Percentiles rank a stretch among this genome's conserved stretches.
These are phyloP conservation scores for human (Homo sapiens) DNA, from an alignment of 2,113 vertebrate genomes.

Conservation along the genomic window GRCh38 chr4:165596501-165597000, in stretches of 20 bases:
- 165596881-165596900: neutral
- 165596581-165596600: neutral
- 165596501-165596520: neutral
- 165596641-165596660: neutral
- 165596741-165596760: neutral
- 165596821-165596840: neutral
- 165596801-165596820: neutral
- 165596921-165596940: neutral
- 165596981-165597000: neutral
- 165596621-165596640: neutral
- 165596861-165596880: neutral
- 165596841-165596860: neutral
- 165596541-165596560: neutral
- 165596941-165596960: neutral
- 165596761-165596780: neutral
- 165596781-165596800: neutral
- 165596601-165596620: neutral
- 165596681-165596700: neutral
- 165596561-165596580: neutral
- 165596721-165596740: neutral
- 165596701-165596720: neutral
- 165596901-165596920: neutral
- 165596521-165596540: neutral
- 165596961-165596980: neutral
- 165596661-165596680: neutral